phyloP scores from a whole-genome alignment of 1,140 invertebrate genomes.

The Palaemon carinicauda region DNA sequence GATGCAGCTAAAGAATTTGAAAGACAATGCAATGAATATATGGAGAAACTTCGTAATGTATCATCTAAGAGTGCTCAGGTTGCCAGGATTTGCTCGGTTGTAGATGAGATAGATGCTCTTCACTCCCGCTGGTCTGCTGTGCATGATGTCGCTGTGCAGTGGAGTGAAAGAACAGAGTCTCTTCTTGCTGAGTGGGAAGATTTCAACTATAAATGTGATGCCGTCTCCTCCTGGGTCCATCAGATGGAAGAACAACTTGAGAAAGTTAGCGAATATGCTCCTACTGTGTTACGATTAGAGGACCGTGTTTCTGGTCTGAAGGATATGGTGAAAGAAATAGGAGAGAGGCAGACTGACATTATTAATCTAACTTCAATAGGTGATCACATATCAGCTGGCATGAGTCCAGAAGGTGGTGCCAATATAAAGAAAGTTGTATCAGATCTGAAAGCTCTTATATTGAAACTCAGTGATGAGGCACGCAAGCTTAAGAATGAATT shows the following conservation, averaged over 20 bases:
- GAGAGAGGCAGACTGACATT: conserved; percentile 81
- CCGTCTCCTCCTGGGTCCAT: conserved; percentile 62
- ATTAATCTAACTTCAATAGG: conserved; percentile 80
- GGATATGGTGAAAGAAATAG: conserved; percentile 80
- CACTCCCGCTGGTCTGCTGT: conserved; percentile 80
- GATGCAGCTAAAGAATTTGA: conserved; percentile 74
- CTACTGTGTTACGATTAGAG: conserved; percentile 52
- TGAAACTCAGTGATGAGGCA: conserved; percentile 76
- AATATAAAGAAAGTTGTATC: conserved; percentile 76
- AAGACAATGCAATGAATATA: conserved; percentile 76
- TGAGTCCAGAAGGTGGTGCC: conserved; percentile 79
- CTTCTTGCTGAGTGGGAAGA: conserved; percentile 82
- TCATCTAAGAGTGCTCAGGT: conserved; percentile 74
- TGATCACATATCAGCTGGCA: conserved; percentile 78
- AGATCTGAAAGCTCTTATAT: conserved; percentile 77
- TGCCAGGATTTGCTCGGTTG: conserved; percentile 75
- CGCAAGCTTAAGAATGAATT: conserved; percentile 78
- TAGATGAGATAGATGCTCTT: conserved; percentile 83
- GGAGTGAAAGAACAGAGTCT: conserved; percentile 79
- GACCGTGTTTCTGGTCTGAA: conserved; percentile 76
- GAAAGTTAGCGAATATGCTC: conserved; percentile 54
- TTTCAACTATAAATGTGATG: conserved; percentile 68
- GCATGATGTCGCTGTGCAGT: conserved; percentile 77
- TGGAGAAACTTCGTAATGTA: conserved; percentile 62
- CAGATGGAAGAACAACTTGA: conserved; percentile 62